These are phyloP conservation scores for Decapterus maruadsi DNA, from an alignment of 2,797 vertebrate species.

Conservation along the genomic window DNA sequence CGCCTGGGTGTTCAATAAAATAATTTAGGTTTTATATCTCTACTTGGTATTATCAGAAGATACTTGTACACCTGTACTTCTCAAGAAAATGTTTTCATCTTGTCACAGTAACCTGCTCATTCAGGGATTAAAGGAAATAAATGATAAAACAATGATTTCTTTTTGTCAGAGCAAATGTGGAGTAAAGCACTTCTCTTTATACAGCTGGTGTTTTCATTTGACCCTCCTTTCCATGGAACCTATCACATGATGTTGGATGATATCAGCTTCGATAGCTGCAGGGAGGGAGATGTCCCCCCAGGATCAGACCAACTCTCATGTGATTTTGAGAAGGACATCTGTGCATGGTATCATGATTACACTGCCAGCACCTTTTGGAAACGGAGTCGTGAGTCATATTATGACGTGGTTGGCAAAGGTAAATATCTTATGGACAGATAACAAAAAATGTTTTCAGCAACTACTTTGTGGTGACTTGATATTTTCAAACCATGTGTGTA, in stretches of 20 bases:
- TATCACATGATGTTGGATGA: conserved; percentile 82
- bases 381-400: conserved; percentile 4
- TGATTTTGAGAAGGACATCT: conserved; percentile 81
- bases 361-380: conserved; percentile 74
- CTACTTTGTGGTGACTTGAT: not conserved
- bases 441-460: not conserved
- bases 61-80: not conserved
- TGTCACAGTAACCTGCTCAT: no score
- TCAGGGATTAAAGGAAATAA: no score
- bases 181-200: conserved; percentile 19
- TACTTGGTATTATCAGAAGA: not conserved
- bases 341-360: conserved; percentile 84
- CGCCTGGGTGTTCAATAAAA: not conserved
- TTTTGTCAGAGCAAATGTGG: not conserved
- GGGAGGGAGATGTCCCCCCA: conserved; percentile 75
- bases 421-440: conserved; percentile 9
- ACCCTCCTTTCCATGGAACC: fast-evolving
- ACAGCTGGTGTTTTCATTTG: conserved; percentile 76
- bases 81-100: no score
- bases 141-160: not conserved
- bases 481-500: not conserved
- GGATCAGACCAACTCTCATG: conserved; percentile 80
- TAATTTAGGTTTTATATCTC: not conserved
- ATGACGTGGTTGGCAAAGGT: conserved; percentile 65
- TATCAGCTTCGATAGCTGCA: conserved; percentile 77